A percentile compares a stretch with the other conserved stretches of the same genome.
phyloP scores from a whole-genome alignment of 2,113 vertebrate genomes.

The Microtus pennsylvanicus region DNA sequence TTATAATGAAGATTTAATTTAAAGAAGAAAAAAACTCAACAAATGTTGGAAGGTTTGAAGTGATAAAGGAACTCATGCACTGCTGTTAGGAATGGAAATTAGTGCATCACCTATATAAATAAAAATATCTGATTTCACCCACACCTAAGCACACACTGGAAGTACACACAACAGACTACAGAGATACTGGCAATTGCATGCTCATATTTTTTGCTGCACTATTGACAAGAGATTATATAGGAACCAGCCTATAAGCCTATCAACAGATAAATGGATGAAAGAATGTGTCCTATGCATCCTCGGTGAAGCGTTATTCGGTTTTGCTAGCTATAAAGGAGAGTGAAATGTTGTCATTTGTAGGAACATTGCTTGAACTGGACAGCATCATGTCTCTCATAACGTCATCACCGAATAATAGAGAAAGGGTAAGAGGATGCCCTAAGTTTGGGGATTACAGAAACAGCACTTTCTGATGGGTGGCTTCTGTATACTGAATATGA shows the following conservation, averaged over 20 bases:
- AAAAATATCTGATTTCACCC: background rate
- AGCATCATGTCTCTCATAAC: background rate
- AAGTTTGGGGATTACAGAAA: background rate
- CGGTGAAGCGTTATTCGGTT: background rate
- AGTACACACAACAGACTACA: background rate
- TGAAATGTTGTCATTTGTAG: background rate
- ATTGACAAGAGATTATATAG: background rate
- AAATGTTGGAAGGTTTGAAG: background rate
- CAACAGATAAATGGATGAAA: background rate
- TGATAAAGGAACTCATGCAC: background rate
- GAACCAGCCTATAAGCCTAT: background rate
- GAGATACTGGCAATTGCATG: too few species aligned
- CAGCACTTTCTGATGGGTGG: background rate
- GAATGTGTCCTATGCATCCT: background rate
- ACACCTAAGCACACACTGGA: background rate
- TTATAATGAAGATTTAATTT: background rate
- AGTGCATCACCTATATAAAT: background rate
- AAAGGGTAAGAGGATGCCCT: too few species aligned
- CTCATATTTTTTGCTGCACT: background rate
- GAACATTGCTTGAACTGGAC: too few species aligned
- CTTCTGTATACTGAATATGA: background rate
- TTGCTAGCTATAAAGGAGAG: background rate
- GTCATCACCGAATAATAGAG: background rate
- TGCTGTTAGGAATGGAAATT: background rate
- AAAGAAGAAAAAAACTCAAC: background rate